These are phyloP conservation scores for Meloidogyne chitwoodi DNA, from an alignment of 1,140 invertebrate genomes.

Conservation along the genomic window DNA sequence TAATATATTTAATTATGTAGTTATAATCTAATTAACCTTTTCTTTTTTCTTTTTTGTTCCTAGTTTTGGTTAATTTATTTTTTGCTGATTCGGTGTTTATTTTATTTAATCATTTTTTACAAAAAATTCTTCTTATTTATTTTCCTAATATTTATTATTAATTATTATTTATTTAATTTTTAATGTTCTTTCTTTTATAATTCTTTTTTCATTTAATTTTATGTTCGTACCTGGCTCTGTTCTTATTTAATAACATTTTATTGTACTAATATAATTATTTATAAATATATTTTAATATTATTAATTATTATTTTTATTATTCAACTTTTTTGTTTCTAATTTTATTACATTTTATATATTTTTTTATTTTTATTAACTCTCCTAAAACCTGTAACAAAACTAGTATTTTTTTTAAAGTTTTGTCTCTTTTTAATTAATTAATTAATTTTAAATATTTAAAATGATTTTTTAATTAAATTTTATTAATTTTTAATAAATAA, in stretches of 20 bases:
- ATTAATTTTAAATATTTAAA: neutral
- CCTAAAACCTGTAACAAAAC: neutral
- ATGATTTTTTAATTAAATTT: neutral
- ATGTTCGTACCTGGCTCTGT: neutral
- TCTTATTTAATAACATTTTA: neutral
- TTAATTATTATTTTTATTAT: neutral
- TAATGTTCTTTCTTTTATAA: neutral
- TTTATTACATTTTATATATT: constrained; percentile 1
- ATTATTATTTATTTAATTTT: neutral
- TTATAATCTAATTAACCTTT: neutral
- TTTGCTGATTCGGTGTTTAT: neutral
- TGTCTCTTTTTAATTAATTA: neutral
- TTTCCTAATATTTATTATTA: too few species aligned
- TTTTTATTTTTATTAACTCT: neutral
- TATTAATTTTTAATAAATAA: too few species aligned
- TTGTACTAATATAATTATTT: neutral
- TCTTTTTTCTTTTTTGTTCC: neutral
- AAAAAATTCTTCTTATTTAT: neutral
- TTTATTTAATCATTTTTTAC: neutral
- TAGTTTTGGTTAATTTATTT: too few species aligned
- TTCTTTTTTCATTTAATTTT: neutral
- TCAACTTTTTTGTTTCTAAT: neutral
- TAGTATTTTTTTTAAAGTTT: neutral
- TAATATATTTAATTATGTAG: too few species aligned
- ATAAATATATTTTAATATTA: neutral